Evolutionary conservation across 2,797 vertebrate species (phyloP).

Genomic region (Phylloscopus collybita): DNA sequence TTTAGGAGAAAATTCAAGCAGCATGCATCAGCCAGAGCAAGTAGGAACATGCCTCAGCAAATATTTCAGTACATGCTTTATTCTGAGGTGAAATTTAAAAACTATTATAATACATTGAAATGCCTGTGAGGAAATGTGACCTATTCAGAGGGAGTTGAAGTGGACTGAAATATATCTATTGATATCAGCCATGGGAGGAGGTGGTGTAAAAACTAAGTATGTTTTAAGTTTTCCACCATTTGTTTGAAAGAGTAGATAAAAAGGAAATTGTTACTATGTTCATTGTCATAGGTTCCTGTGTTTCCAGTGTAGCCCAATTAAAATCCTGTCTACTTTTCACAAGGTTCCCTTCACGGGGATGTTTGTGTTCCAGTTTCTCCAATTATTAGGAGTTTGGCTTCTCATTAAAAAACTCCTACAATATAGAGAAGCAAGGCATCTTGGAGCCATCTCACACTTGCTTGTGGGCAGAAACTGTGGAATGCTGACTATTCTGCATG

Average conservation of each 20-base stretch:
- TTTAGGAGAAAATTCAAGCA: neutral
- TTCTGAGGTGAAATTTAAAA: neutral
- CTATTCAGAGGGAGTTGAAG: neutral
- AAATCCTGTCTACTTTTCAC: neutral
- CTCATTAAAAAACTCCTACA: conserved; percentile 41
- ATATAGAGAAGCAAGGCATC: conserved; percentile 24
- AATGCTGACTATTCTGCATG: conserved; percentile 67
- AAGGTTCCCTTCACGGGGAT: neutral
- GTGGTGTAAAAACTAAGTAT: neutral
- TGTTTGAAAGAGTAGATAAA: neutral
- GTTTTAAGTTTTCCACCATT: neutral
- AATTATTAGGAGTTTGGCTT: conserved; percentile 35
- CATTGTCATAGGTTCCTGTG: neutral
- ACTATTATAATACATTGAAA: neutral
- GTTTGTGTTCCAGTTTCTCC: neutral
- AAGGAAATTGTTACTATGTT: neutral
- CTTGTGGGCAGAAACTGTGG: conserved; percentile 71
- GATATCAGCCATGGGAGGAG: neutral
- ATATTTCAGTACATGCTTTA: neutral
- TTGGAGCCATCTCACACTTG: conserved; percentile 56
- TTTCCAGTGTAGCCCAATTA: neutral
- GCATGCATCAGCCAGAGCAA: neutral
- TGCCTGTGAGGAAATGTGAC: neutral
- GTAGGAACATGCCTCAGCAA: neutral
- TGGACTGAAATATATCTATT: neutral